Evolutionary conservation across 2,113 vertebrate species (phyloP).

Genomic region (Atractosteus spatula): DNA sequence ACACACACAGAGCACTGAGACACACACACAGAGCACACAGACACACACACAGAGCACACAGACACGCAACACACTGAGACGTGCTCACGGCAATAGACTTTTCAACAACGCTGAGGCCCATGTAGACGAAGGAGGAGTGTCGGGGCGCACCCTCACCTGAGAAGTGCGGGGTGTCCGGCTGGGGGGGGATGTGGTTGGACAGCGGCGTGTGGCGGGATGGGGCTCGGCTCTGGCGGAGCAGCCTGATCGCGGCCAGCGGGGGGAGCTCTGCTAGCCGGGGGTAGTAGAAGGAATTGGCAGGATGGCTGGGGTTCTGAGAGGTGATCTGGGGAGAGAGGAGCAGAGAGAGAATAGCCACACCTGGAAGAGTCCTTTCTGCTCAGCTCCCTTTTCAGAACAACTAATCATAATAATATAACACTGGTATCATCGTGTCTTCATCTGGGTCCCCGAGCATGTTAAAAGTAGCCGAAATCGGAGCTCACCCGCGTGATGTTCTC

Average conservation of each 20-base stretch:
- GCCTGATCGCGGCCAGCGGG: conserved; percentile 58
- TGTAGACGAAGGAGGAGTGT: too few relatives aligned
- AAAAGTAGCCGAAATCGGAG: background rate
- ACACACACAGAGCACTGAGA: too few relatives aligned
- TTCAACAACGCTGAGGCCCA: too few relatives aligned
- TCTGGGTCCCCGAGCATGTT: background rate
- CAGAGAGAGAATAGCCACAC: background rate
- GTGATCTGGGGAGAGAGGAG: conserved; percentile 56
- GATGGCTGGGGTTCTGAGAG: conserved; percentile 72
- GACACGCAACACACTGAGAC: too few relatives aligned
- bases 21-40: too few relatives aligned
- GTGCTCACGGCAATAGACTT: too few relatives aligned
- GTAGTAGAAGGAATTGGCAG: conserved; percentile 72
- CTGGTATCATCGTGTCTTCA: too few relatives aligned
- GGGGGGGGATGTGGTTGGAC: conserved; percentile 70
- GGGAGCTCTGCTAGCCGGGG: conserved; percentile 66
- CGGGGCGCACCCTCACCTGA: conserved; percentile 44
- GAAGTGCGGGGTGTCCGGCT: conserved; percentile 49
- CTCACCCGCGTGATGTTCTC: conserved; percentile 68
- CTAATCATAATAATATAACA: too few relatives aligned
- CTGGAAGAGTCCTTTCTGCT: too few relatives aligned
- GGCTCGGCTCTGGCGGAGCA: conserved; percentile 51
- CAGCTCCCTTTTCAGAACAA: too few relatives aligned
- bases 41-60: too few relatives aligned
- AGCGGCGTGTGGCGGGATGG: conserved; percentile 47